These are phyloP conservation scores for Netelia melanura DNA, from an alignment of 2,888 invertebrate species.

Conservation along the genomic window DNA sequence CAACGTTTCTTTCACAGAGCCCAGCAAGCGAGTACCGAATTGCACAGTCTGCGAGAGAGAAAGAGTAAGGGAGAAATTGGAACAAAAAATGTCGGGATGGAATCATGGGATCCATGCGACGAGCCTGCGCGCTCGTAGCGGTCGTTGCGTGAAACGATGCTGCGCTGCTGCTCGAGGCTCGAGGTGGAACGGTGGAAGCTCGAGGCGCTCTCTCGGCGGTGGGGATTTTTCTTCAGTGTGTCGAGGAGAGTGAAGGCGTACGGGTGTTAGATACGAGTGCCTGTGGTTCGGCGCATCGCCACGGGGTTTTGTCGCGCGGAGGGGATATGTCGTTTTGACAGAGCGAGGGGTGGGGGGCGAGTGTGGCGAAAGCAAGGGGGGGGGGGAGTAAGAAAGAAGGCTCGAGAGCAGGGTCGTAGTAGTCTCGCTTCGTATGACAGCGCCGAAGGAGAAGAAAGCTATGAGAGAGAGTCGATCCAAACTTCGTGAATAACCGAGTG, in stretches of 20 bases:
- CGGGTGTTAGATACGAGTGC: slow-evolving; percentile 32
- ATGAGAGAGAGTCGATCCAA: not conserved
- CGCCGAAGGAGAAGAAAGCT: not conserved
- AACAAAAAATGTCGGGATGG: not conserved
- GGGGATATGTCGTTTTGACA: slow-evolving; percentile 56
- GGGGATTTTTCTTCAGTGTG: slow-evolving; percentile 21
- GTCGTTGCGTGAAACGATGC: slow-evolving; percentile 52
- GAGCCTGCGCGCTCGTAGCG: slow-evolving; percentile 47
- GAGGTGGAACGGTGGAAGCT: too few species aligned
- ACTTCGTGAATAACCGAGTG: too few species aligned
- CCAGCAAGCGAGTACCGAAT: not conserved
- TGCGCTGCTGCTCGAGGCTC: slow-evolving; percentile 28
- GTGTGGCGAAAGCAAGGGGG: not conserved
- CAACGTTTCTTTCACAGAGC: slow-evolving; percentile 14
- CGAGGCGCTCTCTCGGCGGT: slow-evolving; percentile 6
- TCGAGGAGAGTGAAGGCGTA: not conserved
- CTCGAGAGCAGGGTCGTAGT: slow-evolving; percentile 1
- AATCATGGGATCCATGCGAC: slow-evolving; percentile 23
- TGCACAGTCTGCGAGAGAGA: not conserved
- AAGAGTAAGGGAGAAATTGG: not conserved
- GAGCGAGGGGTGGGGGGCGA: not conserved
- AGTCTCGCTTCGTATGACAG: slow-evolving; percentile 31
- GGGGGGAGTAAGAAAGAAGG: not conserved
- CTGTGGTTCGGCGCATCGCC: slow-evolving; percentile 23
- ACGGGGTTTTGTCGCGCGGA: slow-evolving; percentile 22